These are phyloP conservation scores for Rhinoraja longicauda DNA, from an alignment of 2,797 vertebrate species.

Conservation along the genomic window DNA sequence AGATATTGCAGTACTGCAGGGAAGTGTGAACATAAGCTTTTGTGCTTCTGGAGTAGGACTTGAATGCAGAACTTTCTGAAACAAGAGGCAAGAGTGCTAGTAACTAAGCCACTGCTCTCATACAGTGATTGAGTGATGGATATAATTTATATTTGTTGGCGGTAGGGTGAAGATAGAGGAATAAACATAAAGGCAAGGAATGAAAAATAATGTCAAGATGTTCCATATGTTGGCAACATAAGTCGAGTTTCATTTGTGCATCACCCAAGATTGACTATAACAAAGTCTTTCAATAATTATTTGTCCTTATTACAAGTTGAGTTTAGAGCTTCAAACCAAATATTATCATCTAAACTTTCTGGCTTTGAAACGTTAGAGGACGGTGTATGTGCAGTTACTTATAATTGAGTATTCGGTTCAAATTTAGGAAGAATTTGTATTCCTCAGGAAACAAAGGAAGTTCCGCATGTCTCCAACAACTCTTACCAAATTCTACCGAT, in stretches of 20 bases:
- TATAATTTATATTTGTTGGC: not conserved
- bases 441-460: too few relatives aligned
- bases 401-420: not conserved
- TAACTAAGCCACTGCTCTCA: too few relatives aligned
- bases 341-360: not conserved
- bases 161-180: not conserved
- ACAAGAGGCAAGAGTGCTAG: too few relatives aligned
- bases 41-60: too few relatives aligned
- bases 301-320: not conserved
- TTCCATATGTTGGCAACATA: not conserved
- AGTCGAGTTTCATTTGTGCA: not conserved
- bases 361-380: not conserved
- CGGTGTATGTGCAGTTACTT: not conserved
- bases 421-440: not conserved
- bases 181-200: not conserved
- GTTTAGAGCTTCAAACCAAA: not conserved
- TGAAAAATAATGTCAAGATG: not conserved
- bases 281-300: not conserved
- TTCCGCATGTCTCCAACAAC: too few relatives aligned
- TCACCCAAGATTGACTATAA: not conserved
- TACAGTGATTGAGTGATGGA: not conserved
- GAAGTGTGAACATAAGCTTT: too few relatives aligned
- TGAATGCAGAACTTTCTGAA: too few relatives aligned
- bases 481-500: too few relatives aligned
- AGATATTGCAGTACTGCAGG: too few relatives aligned